Percentiles rank a stretch among this genome's conserved stretches.
Evolutionary conservation across 1,140 invertebrate genomes (phyloP).

Genomic region (Leucophenga varia): DNA sequence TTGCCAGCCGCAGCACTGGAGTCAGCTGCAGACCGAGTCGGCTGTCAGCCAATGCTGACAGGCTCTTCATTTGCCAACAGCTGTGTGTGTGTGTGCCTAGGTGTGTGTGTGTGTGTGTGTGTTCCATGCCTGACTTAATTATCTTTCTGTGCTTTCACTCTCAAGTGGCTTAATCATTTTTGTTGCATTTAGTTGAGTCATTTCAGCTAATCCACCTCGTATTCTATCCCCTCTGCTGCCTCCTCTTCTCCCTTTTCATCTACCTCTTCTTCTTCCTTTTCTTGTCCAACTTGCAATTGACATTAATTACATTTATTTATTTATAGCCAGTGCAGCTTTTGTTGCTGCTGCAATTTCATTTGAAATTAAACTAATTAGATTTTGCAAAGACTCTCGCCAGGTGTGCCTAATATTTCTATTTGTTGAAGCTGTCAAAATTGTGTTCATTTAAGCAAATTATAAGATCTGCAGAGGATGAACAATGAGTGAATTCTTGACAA

Average conservation of each 20-base stretch:
- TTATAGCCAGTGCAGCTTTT: conserved; percentile 22
- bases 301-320: conserved; percentile 51
- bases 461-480: conserved; percentile 1
- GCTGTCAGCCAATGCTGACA: conserved; percentile 36
- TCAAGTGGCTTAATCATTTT: conserved; percentile 48
- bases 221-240: too few species aligned
- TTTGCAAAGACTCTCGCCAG: conserved; percentile 13
- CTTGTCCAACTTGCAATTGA: conserved; percentile 41
- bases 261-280: too few species aligned
- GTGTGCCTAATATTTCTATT: conserved; percentile 9
- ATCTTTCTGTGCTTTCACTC: conserved; percentile 8
- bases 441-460: conserved; percentile 4
- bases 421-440: conserved; percentile 6
- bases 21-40: conserved; percentile 2
- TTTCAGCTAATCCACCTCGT: too few species aligned
- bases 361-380: conserved; percentile 46
- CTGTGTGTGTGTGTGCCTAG: conserved; percentile 16
- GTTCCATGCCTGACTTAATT: conserved; percentile 13
- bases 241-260: too few species aligned
- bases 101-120: too few species aligned
- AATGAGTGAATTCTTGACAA: too few species aligned
- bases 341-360: conserved; percentile 29
- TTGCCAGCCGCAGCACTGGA: conserved; percentile 30
- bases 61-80: conserved; percentile 21
- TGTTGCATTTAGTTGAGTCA: conserved; percentile 43